Percentiles rank a stretch among this genome's conserved stretches.
Conservation (phyloP, 1,140 invertebrate genomes). For the Mycetomoellerius zeteki region DNA sequence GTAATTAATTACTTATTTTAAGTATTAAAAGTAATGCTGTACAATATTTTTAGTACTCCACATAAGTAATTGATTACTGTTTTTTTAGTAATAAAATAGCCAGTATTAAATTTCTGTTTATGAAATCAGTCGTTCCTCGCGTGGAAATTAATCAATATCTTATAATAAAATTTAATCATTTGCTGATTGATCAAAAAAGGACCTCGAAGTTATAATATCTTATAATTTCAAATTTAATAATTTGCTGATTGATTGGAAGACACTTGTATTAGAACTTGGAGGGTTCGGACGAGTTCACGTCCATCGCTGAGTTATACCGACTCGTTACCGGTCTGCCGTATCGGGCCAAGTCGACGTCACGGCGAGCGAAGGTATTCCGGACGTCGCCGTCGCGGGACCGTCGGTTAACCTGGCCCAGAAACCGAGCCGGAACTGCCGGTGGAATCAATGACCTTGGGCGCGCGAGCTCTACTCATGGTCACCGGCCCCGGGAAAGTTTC, state of each 20-base stretch:
- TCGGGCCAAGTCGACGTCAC: slow-evolving; percentile 65
- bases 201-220: too few species aligned
- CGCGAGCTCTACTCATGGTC: slow-evolving; percentile 73
- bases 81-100: too few species aligned
- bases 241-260: not conserved
- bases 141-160: not conserved
- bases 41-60: too few species aligned
- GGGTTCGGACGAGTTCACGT: not conserved
- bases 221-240: not conserved
- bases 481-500: slow-evolving; percentile 73
- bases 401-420: slow-evolving; percentile 84
- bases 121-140: not conserved
- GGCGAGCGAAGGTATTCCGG: slow-evolving; percentile 70
- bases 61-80: too few species aligned
- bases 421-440: slow-evolving; percentile 82
- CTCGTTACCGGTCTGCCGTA: slow-evolving; percentile 54
- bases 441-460: slow-evolving; percentile 84
- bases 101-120: too few species aligned
- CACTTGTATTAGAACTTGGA: not conserved
- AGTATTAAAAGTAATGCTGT: too few species aligned
- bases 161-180: not conserved
- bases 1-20: too few species aligned
- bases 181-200: not conserved
- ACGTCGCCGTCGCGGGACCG: slow-evolving; percentile 70
- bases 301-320: slow-evolving; percentile 40